A percentile compares a stretch with the other conserved stretches of the same genome.
These are phyloP conservation scores for Artibeus jamaicensis DNA, from an alignment of 2,797 vertebrate species.

Conservation along the genomic window DNA sequence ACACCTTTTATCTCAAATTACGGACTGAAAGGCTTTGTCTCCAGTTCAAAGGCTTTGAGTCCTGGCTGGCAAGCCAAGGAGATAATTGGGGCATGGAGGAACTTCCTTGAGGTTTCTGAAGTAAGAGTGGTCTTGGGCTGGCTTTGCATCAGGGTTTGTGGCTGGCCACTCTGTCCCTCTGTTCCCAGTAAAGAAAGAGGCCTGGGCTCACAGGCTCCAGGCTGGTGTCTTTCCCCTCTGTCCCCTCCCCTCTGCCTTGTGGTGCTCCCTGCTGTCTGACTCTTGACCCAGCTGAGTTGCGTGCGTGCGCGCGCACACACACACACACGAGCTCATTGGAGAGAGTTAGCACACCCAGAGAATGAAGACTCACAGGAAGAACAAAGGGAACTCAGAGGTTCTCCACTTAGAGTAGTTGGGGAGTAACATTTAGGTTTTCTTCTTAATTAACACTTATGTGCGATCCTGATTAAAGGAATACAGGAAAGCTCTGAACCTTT, in stretches of 20 bases:
- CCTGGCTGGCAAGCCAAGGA: not conserved
- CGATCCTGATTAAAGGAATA: slow-evolving; percentile 24
- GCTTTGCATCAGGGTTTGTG: accelerated
- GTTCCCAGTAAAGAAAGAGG: not conserved
- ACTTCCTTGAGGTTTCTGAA: not conserved
- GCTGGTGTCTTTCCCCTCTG: not conserved
- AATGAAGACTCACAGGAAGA: not conserved
- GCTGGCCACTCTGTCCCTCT: not conserved
- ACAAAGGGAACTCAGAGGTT: not conserved
- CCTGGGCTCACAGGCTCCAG: not conserved
- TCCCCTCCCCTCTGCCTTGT: not conserved
- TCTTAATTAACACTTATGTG: slow-evolving; percentile 58
- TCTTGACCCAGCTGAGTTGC: not conserved
- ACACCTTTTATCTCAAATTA: not conserved
- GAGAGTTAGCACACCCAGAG: not conserved
- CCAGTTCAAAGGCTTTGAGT: not conserved
- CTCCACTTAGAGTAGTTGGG: not conserved
- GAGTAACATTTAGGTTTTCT: slow-evolving; percentile 42
- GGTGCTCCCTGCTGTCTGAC: not conserved
- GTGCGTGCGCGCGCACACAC: accelerated
- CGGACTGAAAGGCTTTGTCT: not conserved
- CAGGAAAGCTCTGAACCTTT: not conserved
- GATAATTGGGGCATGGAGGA: not conserved
- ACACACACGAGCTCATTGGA: not conserved
- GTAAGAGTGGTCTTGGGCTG: not conserved